Evolutionary conservation across 2,888 invertebrate genomes (phyloP), one percentile per base, ranked within the genome.

Genomic region (Neoascia interrupta): DNA sequence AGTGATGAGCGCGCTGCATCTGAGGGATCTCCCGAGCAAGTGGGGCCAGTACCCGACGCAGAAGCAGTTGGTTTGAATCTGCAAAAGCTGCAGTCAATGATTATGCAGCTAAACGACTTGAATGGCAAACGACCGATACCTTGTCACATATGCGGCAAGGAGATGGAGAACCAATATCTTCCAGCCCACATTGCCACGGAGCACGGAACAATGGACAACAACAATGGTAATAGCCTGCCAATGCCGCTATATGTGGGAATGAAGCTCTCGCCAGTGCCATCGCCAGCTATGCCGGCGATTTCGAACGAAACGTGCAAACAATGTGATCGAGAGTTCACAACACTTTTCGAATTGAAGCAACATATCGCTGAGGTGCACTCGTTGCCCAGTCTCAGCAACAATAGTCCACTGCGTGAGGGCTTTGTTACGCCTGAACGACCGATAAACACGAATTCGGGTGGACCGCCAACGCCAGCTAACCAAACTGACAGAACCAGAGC

Each of bases 61-160:
- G 92, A 91, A 79, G 90, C 93, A 1, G 94, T 96, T 54, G 95
- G 95, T 82, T 95, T 96, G 87, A 96, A 96, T 87, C 90, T 97
- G 10, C 94, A 96, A 81, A 96, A 96, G 86, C 88, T 97, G 64
- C 96, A 97, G 88, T 95, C 95, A 15, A 97, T 96, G 96, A 95
- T 95, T 84, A 92, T 94, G 84, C 97, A 95, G 88, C 90, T 96
- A 84, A 97, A 95, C 88, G 96, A 95, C 82, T 89, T 95, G 45
- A 94, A 94, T 82, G 92, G 91, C 0, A 90, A 90, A 73, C 90
- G 91, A 79, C 88, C 89, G 3, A 85, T 90, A 18, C 89, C 90
- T 16, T 95, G 95, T 85, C 92, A 91, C 63, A 88, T 94, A 11
- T 96, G 95, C 84, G 92, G 92, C 28, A 92, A 92, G 80, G 94